phyloP scores from a whole-genome alignment of 2,113 vertebrate species.

The Pollimyrus isidori region DNA sequence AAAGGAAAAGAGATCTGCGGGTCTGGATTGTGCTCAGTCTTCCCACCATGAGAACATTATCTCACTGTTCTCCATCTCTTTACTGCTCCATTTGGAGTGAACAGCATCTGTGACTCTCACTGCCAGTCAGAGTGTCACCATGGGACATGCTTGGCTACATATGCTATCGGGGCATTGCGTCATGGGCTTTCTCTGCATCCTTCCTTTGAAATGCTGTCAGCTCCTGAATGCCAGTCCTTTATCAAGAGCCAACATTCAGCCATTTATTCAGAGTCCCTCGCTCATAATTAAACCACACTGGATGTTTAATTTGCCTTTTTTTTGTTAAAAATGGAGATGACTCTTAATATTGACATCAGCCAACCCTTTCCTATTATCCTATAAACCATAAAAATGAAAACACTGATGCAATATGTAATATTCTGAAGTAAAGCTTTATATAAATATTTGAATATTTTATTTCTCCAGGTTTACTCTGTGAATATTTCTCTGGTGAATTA shows the following conservation, averaged over 20 bases:
- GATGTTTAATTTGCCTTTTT: neutral
- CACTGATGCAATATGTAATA: neutral
- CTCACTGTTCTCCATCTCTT: neutral
- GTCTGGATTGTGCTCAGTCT: neutral
- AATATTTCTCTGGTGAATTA: neutral
- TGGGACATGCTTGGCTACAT: slow-evolving; percentile 2
- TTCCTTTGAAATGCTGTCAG: slow-evolving; percentile 24
- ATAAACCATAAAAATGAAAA: neutral
- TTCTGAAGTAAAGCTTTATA: neutral
- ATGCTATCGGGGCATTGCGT: slow-evolving; percentile 11
- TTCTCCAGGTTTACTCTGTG: neutral
- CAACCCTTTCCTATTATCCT: neutral
- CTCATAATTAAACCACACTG: neutral
- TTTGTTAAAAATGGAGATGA: neutral
- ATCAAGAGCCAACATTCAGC: neutral
- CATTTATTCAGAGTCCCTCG: neutral
- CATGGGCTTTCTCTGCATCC: slow-evolving; percentile 4
- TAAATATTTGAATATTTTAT: neutral
- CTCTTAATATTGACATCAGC: neutral
- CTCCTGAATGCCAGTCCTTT: neutral
- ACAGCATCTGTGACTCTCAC: slow-evolving; percentile 13
- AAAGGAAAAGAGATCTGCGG: neutral
- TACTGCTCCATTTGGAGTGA: slow-evolving; percentile 3
- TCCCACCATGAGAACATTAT: neutral
- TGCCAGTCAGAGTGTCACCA: slow-evolving; percentile 8